Evolutionary conservation across 2,797 vertebrate species (phyloP).

Genomic region (Hydrocynus forskahlii): DNA sequence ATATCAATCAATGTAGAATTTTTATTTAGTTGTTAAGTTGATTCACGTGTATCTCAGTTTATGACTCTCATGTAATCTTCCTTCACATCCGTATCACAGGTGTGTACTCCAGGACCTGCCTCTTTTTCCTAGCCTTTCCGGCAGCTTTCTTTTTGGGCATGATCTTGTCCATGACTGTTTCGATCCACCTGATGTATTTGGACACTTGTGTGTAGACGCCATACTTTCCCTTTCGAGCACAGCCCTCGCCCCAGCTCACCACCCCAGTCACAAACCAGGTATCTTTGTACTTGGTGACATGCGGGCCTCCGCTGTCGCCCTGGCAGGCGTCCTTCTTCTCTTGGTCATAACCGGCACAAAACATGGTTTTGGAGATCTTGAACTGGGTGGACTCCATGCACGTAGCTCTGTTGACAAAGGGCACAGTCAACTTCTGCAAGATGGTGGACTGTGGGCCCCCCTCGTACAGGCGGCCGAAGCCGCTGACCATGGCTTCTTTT

Average conservation of each 20-base stretch:
- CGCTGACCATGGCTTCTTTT: conserved; percentile 80
- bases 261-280: conserved; percentile 91
- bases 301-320: conserved; percentile 94
- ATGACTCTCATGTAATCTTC: not conserved
- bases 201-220: conserved; percentile 94
- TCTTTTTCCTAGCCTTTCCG: not conserved
- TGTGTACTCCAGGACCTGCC: conserved; percentile 34
- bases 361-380: conserved; percentile 85
- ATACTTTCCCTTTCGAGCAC: conserved; percentile 87
- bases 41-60: conserved; percentile 12
- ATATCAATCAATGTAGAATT: not conserved
- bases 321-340: conserved; percentile 87
- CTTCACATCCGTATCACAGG: conserved; percentile 41
- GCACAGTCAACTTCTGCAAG: conserved; percentile 84
- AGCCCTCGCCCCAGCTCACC: conserved; percentile 97
- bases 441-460: conserved; percentile 71
- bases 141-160: not conserved
- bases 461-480: conserved; percentile 87
- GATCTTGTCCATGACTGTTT: conserved; percentile 58
- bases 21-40: conserved; percentile 23
- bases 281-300: conserved; percentile 82
- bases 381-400: conserved; percentile 87
- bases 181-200: conserved; percentile 86
- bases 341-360: conserved; percentile 89
- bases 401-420: conserved; percentile 80